Evolutionary conservation across 2,113 vertebrate genomes (phyloP), one percentile per base, ranked within the genome.

Genomic region (Isichthys henryi): DNA sequence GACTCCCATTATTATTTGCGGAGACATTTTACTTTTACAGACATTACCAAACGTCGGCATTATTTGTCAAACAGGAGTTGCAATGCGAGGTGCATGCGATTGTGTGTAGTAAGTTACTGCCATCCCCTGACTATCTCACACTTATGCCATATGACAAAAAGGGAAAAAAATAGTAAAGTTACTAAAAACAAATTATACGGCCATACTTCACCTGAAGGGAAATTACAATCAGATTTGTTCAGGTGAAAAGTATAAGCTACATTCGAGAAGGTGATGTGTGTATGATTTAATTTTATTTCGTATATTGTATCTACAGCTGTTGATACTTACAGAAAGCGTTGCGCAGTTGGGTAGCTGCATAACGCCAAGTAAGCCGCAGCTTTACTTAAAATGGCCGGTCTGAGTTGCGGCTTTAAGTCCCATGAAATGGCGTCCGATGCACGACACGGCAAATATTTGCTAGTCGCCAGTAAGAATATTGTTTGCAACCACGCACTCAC

Each of bases 381-480:
- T 7, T 83, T 19, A 27, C 8, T 39, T 50, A 89, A 89, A 89
- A 89, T 89, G 88, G 88, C 66, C 46, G 88, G 82, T 80, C 21
- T 3, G 52, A 86, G 45, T 10, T 2, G n/a, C 11, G 62, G 5
- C 39, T 49, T 3, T 11, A 23, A 45, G 46, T 3, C 70, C 17
- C 88, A 83, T 50, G 35, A 89, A 89, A 89, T 89, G 88, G 88
- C 88, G 88, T 45, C 88, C 31, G 4, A 23, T 21, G 17, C 21
- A 9, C n/a, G 52, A 87, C 50, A 31, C 3, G 15, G 50, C 48
- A 48, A 27, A 52, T 50, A 5, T 52, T 45, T 86, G 82, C 35
- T 45, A 83, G 80, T 83, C 80, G 19, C 21, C 39, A 45, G 19
- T 19, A n/a, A 84, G 21, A 23, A 5, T 35, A 35, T 7, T 84